A percentile compares a stretch with the other conserved stretches of the same genome.
Conservation (phyloP, 1,140 invertebrate species). For the Cecropterus lyciades region DNA sequence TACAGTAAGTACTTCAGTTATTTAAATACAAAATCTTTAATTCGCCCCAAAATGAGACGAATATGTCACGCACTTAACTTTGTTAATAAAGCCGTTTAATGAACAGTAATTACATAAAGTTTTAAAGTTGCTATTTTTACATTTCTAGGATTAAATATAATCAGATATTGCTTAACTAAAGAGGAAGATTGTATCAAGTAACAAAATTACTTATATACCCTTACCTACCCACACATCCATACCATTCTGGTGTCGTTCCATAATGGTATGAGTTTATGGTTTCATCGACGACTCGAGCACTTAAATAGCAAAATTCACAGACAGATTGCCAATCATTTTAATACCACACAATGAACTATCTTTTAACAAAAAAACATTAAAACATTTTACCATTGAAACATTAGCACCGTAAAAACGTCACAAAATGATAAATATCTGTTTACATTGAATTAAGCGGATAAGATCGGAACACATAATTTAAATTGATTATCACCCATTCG, state of each 20-base stretch:
- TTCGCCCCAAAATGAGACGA: no score
- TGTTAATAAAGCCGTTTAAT: no score
- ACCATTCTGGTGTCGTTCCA: slow-evolving; percentile 84
- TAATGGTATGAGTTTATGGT: slow-evolving; percentile 72
- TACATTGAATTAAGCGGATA: slow-evolving; percentile 74
- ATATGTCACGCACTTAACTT: no score
- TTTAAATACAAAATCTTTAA: no score
- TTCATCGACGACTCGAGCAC: slow-evolving; percentile 46
- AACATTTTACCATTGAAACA: slow-evolving; percentile 55
- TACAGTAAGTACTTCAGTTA: no score
- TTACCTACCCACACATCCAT: slow-evolving; percentile 86
- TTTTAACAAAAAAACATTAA: slow-evolving; percentile 49
- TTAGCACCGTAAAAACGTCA: slow-evolving; percentile 71
- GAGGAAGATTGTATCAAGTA: slow-evolving; percentile 37
- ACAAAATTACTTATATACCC: slow-evolving; percentile 75
- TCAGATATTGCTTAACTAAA: background rate
- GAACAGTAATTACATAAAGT: slow-evolving; percentile 20
- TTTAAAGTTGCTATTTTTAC: no score
- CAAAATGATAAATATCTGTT: slow-evolving; percentile 74
- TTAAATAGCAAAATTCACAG: slow-evolving; percentile 45
- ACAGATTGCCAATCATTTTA: slow-evolving; percentile 46
- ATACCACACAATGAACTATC: slow-evolving; percentile 45
- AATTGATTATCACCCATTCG: slow-evolving; percentile 76
- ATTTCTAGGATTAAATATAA: background rate
- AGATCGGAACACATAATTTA: slow-evolving; percentile 71